Conservation (phyloP, 1,140 invertebrate genomes). For the Charaxes varanes region DNA sequence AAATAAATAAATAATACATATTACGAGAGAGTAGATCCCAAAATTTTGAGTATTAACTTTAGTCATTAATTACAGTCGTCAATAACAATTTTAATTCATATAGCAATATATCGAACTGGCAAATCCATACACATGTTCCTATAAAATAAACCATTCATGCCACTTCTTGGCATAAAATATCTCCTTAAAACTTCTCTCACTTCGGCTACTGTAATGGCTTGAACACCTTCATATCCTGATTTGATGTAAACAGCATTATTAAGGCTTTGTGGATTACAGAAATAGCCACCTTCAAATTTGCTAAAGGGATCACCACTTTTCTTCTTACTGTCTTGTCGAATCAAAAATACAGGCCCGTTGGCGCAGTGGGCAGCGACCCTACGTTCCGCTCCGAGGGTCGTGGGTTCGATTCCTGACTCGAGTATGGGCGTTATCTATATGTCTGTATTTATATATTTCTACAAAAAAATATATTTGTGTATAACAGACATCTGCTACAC, state of each 20-base stretch:
- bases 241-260: conserved; percentile 73
- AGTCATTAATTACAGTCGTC: no score
- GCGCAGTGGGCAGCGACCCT: no score
- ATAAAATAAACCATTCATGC: conserved; percentile 64
- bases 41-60: no score
- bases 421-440: no score
- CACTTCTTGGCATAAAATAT: conserved; percentile 62
- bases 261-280: conserved; percentile 68
- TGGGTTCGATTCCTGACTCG: no score
- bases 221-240: conserved; percentile 68
- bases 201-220: conserved; percentile 73
- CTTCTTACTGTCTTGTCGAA: conserved; percentile 77
- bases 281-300: conserved; percentile 71
- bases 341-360: conserved; percentile 78
- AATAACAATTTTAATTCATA: conserved; percentile 30
- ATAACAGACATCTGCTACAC: no score
- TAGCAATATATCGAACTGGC: conserved; percentile 46
- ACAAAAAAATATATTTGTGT: no score
- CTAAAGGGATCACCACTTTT: conserved; percentile 74
- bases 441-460: no score
- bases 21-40: no score
- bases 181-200: conserved; percentile 73
- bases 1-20: no score
- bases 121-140: conserved; percentile 58
- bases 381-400: no score